Evolutionary conservation across 2,797 vertebrate species (phyloP).

Genomic region (Micropoecilia bifurca): DNA sequence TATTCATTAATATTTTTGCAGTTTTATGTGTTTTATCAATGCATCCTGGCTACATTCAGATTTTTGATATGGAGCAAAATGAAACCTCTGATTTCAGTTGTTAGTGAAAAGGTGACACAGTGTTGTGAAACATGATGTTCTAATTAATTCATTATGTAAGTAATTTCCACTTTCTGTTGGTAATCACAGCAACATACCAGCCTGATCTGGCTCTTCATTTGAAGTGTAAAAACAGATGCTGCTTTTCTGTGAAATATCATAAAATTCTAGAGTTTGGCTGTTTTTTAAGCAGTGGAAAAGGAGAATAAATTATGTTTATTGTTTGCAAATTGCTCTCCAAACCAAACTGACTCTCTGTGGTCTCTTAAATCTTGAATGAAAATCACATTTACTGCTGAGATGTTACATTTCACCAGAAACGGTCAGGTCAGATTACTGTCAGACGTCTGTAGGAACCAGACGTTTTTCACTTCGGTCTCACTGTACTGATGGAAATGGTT

Average conservation of each 20-base stretch:
- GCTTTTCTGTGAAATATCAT: background rate
- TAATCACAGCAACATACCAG: background rate
- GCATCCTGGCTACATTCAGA: too few species aligned
- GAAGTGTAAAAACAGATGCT: background rate
- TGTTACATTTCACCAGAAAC: background rate
- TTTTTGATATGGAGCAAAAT: too few species aligned
- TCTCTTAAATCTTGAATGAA: background rate
- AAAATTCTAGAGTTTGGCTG: background rate
- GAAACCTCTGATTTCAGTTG: too few species aligned
- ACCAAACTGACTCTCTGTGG: background rate
- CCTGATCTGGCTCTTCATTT: background rate
- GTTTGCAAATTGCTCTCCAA: background rate
- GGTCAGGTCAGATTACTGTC: background rate
- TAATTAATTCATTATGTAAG: background rate
- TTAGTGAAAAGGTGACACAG: background rate
- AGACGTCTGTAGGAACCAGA: background rate
- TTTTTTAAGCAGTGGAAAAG: background rate
- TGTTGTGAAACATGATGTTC: background rate
- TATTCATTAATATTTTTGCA: too few species aligned
- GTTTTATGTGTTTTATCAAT: too few species aligned
- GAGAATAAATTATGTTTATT: background rate
- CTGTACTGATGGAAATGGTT: too few species aligned
- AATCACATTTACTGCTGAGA: background rate
- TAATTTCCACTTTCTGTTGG: background rate
- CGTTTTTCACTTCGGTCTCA: background rate